Conservation (phyloP, 2,888 invertebrate species). For the Cephalotes varians region DNA sequence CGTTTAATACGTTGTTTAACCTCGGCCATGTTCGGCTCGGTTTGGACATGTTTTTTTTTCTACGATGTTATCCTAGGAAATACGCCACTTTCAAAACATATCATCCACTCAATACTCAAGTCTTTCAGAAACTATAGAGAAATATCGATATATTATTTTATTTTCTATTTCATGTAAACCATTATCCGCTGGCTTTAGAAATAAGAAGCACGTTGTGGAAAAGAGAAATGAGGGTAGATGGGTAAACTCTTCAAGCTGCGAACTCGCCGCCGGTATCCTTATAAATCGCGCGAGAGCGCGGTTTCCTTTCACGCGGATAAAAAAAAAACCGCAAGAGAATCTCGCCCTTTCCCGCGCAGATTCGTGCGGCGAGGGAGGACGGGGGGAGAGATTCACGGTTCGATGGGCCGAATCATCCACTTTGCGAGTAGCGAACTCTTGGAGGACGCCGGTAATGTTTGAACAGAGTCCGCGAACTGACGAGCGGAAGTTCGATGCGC, state of each 20-base stretch:
- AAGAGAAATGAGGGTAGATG: background rate
- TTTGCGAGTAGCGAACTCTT: slow-evolving; percentile 44
- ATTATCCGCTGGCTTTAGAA: slow-evolving; percentile 7
- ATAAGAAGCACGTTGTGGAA: background rate
- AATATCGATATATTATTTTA: background rate
- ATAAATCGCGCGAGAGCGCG: slow-evolving; percentile 35
- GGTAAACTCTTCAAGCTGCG: slow-evolving; percentile 16
- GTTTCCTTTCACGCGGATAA: slow-evolving; percentile 35
- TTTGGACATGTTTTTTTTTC: background rate
- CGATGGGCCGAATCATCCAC: slow-evolving; percentile 52
- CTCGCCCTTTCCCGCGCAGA: slow-evolving; percentile 36
- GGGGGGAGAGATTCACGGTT: slow-evolving; percentile 44
- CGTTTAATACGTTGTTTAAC: slow-evolving; percentile 19
- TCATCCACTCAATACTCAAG: background rate
- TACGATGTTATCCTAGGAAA: background rate
- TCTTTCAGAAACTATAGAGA: background rate
- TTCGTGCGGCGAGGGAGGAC: background rate
- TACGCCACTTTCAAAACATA: background rate
- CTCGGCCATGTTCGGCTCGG: background rate
- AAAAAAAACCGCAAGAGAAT: slow-evolving; percentile 23
- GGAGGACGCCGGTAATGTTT: slow-evolving; percentile 52
- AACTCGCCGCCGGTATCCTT: slow-evolving; percentile 21
- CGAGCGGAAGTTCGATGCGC: slow-evolving; percentile 42
- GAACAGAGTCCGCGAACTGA: slow-evolving; percentile 48
- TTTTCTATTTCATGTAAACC: slow-evolving; percentile 16